Base-by-base conservation (phyloP, 2,888 invertebrate genomes). In the Aleiodes testaceus region DNA sequence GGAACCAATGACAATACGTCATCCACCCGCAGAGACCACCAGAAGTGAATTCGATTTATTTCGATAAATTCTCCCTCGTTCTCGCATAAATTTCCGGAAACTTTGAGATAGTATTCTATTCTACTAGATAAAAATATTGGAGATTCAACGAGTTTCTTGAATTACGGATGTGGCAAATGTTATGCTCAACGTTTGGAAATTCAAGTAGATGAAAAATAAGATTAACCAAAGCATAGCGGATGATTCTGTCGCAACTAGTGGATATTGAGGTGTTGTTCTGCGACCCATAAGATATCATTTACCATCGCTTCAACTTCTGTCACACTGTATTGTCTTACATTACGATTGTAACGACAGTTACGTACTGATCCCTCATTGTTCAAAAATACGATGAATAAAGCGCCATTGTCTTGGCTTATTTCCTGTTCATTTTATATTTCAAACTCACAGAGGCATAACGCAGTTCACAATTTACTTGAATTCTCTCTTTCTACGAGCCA, bases 301-400 rank as follows among this genome's bases (percentile, higher is more conserved):
- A 75, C 75, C 65, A 71, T 61, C 50, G 63, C 47, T 36, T 16
- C 36, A 55, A 66, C 42, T 16, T 75, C 78, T 80, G 84, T 82
- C 83, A 84, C 80, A 85, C 80, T 73, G 84, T 81, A 84, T 86
- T 84, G 79, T 86, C 81, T 86, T 86, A 86, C 86, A 77, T 80
- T 80, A 20, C 80, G 80, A 86, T 84, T 81, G 81, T 79, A 75
- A 67, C 74, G 73, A 65, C 77, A 75, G 53, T 50, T 55, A 61
- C 18, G 44, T 44, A 61, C 20, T 14, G 44, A 61, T 61, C 12
- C 11, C 18, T 20, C 44, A 42, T 61, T 61, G 61, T 61, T 61
- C 5, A 4, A 9, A 7, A 18, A 20, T 12, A 18, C 9, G 14
- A 18, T 42, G 18, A 18, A 18, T 7, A 42, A 61, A 61, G 65